A percentile compares a stretch with the other conserved stretches of the same genome.
These are phyloP conservation scores for Cheilosia variabilis DNA, from an alignment of 2,888 invertebrate species.

Conservation along the genomic window DNA sequence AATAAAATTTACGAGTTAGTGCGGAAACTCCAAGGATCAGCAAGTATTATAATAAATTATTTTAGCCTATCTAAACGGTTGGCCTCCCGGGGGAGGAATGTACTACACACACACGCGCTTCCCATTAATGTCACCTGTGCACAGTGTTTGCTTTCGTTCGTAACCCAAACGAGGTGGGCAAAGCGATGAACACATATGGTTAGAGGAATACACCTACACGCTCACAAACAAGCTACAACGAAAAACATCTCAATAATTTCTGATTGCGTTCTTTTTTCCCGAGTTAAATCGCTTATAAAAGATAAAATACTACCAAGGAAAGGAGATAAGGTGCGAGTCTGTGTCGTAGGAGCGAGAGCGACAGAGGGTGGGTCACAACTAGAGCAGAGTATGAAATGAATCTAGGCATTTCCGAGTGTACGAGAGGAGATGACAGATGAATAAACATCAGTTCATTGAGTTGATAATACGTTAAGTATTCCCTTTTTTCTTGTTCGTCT, in stretches of 20 bases:
- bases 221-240: background rate
- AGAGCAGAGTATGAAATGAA: slow-evolving; percentile 8
- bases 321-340: slow-evolving; percentile 22
- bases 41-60: slow-evolving; percentile 53
- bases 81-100: slow-evolving; percentile 1
- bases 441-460: slow-evolving; percentile 67
- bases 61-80: slow-evolving; percentile 22
- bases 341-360: slow-evolving; percentile 11
- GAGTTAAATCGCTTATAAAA: slow-evolving; percentile 61
- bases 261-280: slow-evolving; percentile 33
- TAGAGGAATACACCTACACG: slow-evolving; percentile 5
- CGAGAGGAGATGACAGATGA: slow-evolving; percentile 34
- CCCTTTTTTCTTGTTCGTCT: background rate
- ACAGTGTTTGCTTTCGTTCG: slow-evolving; percentile 31
- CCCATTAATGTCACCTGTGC: slow-evolving; percentile 45
- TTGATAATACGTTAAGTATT: slow-evolving; percentile 43
- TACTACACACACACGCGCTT: background rate
- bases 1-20: slow-evolving; percentile 46
- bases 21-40: slow-evolving; percentile 33
- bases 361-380: slow-evolving; percentile 9
- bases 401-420: background rate
- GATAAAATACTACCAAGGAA: slow-evolving; percentile 51
- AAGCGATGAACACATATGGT: background rate
- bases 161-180: background rate
- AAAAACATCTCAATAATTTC: slow-evolving; percentile 53